Percentiles rank a stretch among this genome's conserved stretches.
Conservation (phyloP, 2,888 invertebrate species). For the Elaeidobius kamerunicus region DNA sequence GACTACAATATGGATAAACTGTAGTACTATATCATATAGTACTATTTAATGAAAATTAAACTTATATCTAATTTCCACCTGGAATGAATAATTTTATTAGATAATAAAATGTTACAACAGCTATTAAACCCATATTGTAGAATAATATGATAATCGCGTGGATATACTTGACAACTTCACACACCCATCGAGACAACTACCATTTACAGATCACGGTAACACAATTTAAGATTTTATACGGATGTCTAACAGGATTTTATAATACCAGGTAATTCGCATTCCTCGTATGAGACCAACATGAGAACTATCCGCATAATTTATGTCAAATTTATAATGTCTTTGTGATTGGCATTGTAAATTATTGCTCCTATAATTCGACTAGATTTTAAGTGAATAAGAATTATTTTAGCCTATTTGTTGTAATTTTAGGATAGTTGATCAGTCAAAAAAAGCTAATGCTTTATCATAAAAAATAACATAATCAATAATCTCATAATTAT, state of each 20-base stretch:
- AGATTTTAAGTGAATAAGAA: no score
- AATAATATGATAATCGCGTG: constrained; percentile 12
- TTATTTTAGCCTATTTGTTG: no score
- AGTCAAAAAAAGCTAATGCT: no score
- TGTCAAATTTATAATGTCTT: neutral
- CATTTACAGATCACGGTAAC: constrained; percentile 12
- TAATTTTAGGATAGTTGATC: no score
- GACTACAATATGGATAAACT: no score
- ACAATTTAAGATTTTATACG: constrained; percentile 11
- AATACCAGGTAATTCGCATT: neutral
- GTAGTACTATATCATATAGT: no score
- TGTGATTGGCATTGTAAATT: neutral
- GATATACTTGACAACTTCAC: constrained; percentile 13
- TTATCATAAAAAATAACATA: no score
- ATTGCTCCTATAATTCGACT: no score
- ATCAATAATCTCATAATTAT: no score
- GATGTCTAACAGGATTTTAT: constrained; percentile 20
- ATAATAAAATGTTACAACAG: neutral
- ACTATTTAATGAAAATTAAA: no score
- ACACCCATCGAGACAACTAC: constrained; percentile 18
- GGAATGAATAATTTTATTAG: no score
- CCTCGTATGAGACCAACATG: neutral
- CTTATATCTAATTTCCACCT: no score
- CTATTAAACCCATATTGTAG: constrained; percentile 10
- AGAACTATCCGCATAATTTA: neutral